Evolutionary conservation across 1,140 invertebrate genomes (phyloP), one percentile per base, ranked within the genome.

Genomic region (Bradysia coprophila): DNA sequence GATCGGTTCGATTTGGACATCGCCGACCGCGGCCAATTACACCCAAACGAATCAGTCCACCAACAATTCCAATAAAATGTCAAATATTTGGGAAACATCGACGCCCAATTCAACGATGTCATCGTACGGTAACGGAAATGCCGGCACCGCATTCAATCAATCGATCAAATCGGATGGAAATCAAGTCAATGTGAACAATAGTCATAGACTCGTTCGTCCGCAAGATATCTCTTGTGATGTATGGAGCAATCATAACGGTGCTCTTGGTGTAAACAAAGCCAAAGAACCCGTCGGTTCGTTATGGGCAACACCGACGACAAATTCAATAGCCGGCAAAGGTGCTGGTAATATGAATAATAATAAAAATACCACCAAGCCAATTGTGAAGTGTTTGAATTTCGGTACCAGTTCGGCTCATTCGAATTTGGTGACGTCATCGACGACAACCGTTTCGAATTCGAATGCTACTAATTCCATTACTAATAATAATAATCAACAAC

Each of bases 101-200:
- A 28, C 6, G 6, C 24, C 24, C 6, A 40, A 15, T 40, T 18
- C 16, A n/a, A 16, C 16, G 37, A 38, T 23, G 9, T 38, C 16
- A 19, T 8, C 34, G 8, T 15, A 37, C 34, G 16, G 5, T 15
- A 37, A 37, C 15, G 5, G 8, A 15, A 37, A 37, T n/a, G 6
- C n/a, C 31, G 21, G 21, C 32, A 22, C 19, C 19, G n/a, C 21
- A 9, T n/a, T n/a, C n/a, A n/a, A n/a, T n/a, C n/a, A n/a, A n/a
- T n/a, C n/a, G n/a, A 38, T 32, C 40, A 39, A 39, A 24, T 22
- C 28, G 43, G 19, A 40, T 53, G 43, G 48, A 46, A 36, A 56
- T 49, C 16, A 51, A 6, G 34, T 42, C 44, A 48, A 50, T 43
- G 46, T 50, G 15, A 45, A 32, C 34, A 48, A 16, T n/a, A 38